Base-by-base conservation (phyloP, 2,113 vertebrate species). In the Candoia aspera region DNA sequence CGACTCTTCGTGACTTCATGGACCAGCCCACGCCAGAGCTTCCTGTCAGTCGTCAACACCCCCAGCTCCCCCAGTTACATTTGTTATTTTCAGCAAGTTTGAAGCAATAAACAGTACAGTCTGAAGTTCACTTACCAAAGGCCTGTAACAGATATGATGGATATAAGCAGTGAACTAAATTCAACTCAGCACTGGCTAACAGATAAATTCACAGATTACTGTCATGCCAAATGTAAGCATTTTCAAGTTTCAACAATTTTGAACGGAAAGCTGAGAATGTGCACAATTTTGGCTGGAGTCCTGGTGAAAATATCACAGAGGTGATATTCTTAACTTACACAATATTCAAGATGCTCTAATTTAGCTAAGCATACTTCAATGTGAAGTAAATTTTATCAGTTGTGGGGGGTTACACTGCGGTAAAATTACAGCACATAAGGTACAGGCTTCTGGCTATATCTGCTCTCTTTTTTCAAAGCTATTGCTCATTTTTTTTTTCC, bases 301-400 rank as follows among this genome's bases (percentile, higher is more conserved):
- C 68, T 2, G 6, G 68, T 79, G 68, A 79, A 79, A 37, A 33
- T 79, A 79, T 79, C 2, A 8, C 68, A 37, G 33, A 19, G 33
- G 17, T 37, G 15, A 37, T 79, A 79, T 79, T 79, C 68, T 79
- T 37, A 37, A 79, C 68, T 8, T 79, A 33, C 19, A 37, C 33
- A 37, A 79, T 37, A 79, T 17, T n/a, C 86, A 95, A 83, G 73
- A 85, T 91, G 46, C 46, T n/a, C 89, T 60, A 12, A 12, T 85
- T 12, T 8, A 87, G n/a, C 6, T 68, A 91, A 11, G 33, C 79
- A 4, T 37, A 46, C 11, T 59, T 24, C 23, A 46, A 92, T 86
- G 88, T 85, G 2, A 88, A 62, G 23, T 0, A 42, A 29, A 8
- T 9, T 57, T 53, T 91, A 0, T 88, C 33, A 54, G 23, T 17